phyloP scores from a whole-genome alignment of 2,888 invertebrate genomes.

The Athrips mouffetella region DNA sequence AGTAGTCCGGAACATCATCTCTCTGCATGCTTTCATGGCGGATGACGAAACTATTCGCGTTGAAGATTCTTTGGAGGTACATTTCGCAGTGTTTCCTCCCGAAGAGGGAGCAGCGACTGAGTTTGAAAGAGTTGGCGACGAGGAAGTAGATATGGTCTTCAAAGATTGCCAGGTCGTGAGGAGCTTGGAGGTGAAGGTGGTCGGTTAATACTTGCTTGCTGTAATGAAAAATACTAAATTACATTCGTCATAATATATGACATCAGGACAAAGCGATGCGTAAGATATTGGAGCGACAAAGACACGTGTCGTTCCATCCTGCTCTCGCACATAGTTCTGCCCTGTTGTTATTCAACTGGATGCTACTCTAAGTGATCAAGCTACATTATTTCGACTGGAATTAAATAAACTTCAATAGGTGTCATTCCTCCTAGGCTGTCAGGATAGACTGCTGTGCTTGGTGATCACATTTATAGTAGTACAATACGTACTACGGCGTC shows the following conservation, averaged over 20 bases:
- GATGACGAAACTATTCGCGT: constrained; percentile 48
- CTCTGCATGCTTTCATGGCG: constrained; percentile 51
- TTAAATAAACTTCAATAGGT: no score
- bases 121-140: constrained; percentile 69
- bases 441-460: no score
- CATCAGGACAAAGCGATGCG: no score
- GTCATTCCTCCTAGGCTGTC: no score
- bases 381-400: no score
- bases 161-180: constrained; percentile 83
- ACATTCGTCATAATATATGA: neutral
- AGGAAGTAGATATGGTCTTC: constrained; percentile 88
- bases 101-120: constrained; percentile 80
- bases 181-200: constrained; percentile 68
- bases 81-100: constrained; percentile 68
- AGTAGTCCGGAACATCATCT: constrained; percentile 58
- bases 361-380: no score
- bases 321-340: no score
- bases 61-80: constrained; percentile 57
- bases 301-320: no score
- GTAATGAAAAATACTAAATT: constrained; percentile 20
- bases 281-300: no score
- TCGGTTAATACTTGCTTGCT: constrained; percentile 63
- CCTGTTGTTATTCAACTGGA: no score
- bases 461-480: no score
- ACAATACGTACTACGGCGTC: no score